Evolutionary conservation across 92 coral and sea anemone species (phyloP).

Genomic region (Ricordea florida): DNA sequence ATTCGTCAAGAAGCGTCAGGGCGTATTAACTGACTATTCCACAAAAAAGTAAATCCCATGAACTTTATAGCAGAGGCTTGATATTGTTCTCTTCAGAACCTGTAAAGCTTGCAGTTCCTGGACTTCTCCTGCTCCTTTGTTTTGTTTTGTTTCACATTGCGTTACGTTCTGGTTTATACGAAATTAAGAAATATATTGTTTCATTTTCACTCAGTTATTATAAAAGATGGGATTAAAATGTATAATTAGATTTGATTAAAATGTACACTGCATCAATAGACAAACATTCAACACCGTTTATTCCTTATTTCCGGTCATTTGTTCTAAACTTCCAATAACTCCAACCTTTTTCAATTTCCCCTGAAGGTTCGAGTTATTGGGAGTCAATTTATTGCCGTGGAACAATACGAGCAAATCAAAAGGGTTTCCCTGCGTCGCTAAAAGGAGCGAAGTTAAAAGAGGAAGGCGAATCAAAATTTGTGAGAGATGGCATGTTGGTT

Average conservation of each 20-base stretch:
- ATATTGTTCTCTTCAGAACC: background rate
- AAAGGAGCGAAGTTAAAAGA: slow-evolving; percentile 17
- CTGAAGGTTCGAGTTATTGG: slow-evolving; percentile 3
- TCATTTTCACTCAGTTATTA: background rate
- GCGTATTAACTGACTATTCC: slow-evolving; percentile 13
- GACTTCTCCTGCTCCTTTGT: background rate
- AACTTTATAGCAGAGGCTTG: slow-evolving; percentile 2
- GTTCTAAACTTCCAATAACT: slow-evolving; percentile 7
- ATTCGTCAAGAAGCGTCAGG: slow-evolving; percentile 33
- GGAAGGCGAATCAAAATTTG: slow-evolving; percentile 33
- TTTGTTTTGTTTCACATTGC: background rate
- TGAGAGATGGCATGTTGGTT: slow-evolving; percentile 12
- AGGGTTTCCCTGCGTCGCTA: slow-evolving; percentile 9
- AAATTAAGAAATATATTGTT: background rate
- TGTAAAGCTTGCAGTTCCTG: background rate
- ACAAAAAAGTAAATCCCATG: slow-evolving; percentile 17
- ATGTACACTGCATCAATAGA: background rate
- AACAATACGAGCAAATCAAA: slow-evolving; percentile 27
- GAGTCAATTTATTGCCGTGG: slow-evolving; percentile 36
- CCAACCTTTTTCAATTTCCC: background rate
- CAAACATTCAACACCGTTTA: background rate
- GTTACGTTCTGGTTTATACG: slow-evolving; percentile 1
- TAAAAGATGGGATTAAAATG: no score
- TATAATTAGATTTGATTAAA: background rate
- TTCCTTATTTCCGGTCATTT: background rate